phyloP scores from a whole-genome alignment of 2,888 invertebrate species.

The Alentia gelatinosa region DNA sequence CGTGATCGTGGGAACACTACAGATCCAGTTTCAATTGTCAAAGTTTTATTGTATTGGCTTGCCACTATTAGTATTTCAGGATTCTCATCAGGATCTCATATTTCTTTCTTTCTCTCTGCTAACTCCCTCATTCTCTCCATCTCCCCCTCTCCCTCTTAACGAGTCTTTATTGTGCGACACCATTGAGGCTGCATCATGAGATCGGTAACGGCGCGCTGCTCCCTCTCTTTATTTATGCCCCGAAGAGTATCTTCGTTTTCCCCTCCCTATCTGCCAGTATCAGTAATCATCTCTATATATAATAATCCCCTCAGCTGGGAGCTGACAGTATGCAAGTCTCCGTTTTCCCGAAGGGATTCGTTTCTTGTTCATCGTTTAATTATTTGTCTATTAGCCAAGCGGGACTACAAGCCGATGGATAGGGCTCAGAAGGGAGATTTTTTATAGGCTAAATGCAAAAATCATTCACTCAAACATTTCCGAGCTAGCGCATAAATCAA shows the following conservation, averaged over 20 bases:
- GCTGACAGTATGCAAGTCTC: background rate
- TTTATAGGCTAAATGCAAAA: conserved; percentile 24
- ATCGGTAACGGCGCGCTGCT: too few species aligned
- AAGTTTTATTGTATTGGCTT: background rate
- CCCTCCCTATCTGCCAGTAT: background rate
- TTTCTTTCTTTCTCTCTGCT: background rate
- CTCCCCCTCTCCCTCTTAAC: background rate
- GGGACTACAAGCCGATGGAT: background rate
- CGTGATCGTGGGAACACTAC: background rate
- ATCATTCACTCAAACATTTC: conserved; percentile 19
- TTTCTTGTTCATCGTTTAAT: conserved; percentile 21
- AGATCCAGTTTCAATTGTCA: background rate
- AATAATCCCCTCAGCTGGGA: background rate
- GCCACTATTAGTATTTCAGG: background rate
- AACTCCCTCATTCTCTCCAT: background rate
- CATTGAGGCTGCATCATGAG: too few species aligned
- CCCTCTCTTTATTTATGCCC: too few species aligned
- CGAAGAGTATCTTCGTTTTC: too few species aligned
- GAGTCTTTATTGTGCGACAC: too few species aligned
- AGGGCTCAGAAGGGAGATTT: background rate
- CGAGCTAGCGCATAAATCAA: conserved; percentile 9
- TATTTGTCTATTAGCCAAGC: conserved; percentile 28
- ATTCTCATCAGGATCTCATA: background rate
- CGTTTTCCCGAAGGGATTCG: background rate
- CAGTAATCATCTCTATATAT: background rate